Evolutionary conservation across 2,113 vertebrate species (phyloP), one percentile per base, ranked within the genome.

Genomic region (Myiozetetes cayanensis): DNA sequence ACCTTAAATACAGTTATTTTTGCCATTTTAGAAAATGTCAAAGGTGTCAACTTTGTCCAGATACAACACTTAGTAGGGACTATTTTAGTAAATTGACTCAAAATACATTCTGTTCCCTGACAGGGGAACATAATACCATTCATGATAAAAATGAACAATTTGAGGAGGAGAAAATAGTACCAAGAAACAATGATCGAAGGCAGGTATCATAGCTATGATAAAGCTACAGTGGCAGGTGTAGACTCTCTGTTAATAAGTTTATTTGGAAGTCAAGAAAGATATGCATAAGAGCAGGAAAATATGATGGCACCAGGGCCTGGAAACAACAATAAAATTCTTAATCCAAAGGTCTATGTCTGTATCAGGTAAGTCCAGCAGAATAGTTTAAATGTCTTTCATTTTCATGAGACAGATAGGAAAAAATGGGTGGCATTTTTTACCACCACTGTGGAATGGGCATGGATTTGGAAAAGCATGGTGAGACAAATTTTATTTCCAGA

Each of bases 11-110:
- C 93, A 96, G 95, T 92, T 95, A 96, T 95, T 97, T 97, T 98
- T 98, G 93, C 96, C 96, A 97, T 98, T 97, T 97, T 97, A 97
- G 94, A 97, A 98, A 98, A 98, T 98, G 98, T 98, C 97, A 98
- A 96, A 98, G 93, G 96, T 97, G 96, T 97, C 98, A 98, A 97
- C 93, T 96, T 97, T 97, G 96, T 90, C 96, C 96, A 97, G 97
- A 96, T 97, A 95, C 77, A 98, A 94, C 95, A 95, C 96, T 97
- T 98, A 98, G 97, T 92, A 94, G 94, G 58, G 96, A 97, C 87
- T 96, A 97, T 97, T 98, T 97, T 96, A 96, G 91, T 81, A 97
- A 97, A 97, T 96, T 94, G 96, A 97, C 96, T 97, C 92, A 97
- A 97, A 97, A 97, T 79, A 94, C 90, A 94, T 96, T 97, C 95